Evolutionary conservation across 1,140 invertebrate genomes (phyloP), one percentile per base, ranked within the genome.

Genomic region (Diabrotica virgifera): DNA sequence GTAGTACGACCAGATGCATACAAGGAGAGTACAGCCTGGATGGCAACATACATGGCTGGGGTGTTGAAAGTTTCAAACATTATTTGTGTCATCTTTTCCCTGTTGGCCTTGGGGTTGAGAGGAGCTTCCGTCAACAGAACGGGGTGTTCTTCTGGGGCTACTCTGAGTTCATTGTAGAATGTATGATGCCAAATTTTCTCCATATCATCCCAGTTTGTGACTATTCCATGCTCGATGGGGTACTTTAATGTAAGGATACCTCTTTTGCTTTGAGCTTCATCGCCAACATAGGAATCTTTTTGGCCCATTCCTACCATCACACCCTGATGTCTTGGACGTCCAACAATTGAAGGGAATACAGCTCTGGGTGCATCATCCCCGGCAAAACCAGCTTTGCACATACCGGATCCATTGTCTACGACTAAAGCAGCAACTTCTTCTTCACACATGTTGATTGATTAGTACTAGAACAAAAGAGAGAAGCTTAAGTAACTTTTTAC

Each of bases 181-280:
- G 92, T 93, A 82, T 96, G 92, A 82, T 96, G 94, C 94, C 94
- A 97, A 82, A 97, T 92, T 80, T 96, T 96, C 83, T 97, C 94
- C 95, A 97, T 97, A 81, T 96, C 94, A 77, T 96, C 94, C 94
- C 94, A 97, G 87, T 96, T 96, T 80, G 93, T 96, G 78, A 96
- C 91, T 81, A 96, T 95, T 75, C 94, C 94, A 85, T 96, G 93
- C 81, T 96, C 93, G 83, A 96, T 93, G 69, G 94, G 95, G 84
- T 95, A 96, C 81, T 94, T 94, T 71, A 97, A 82, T 67, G 91
- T 95, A 71, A 95, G 87, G 83, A 95, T 95, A 85, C 91, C 91
- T 85, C 91, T 85, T 83, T 95, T 95, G 85, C 87, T 90, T 82
- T 95, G 90, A 73, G 95, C 95, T 82, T 97, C 94, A 83, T 97